Conservation (phyloP, 2,113 vertebrate genomes). For the Macaca fascicularis region DNA sequence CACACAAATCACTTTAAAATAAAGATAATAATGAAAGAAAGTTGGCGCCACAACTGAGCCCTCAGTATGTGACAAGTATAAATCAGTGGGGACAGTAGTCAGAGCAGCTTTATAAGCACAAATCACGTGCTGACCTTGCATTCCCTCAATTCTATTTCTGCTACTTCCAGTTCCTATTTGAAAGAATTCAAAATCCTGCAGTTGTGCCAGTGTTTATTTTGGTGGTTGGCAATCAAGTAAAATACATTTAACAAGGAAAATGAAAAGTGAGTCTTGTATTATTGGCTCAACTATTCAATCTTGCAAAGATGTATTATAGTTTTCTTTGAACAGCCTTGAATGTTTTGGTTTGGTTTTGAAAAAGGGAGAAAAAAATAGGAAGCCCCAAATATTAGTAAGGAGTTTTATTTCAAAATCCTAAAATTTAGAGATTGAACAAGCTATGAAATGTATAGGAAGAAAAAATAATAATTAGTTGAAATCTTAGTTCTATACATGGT, state of each 20-base stretch:
- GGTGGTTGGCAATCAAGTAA: slow-evolving; percentile 31
- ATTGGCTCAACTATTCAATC: not conserved
- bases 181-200: not conserved
- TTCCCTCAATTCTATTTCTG: slow-evolving; percentile 9
- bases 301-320: not conserved
- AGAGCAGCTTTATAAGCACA: not conserved
- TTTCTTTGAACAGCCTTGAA: not conserved
- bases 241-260: not conserved
- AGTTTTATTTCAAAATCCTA: not conserved
- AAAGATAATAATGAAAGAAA: not conserved
- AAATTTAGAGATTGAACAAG: not conserved
- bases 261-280: not conserved
- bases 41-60: not conserved
- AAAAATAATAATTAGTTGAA: not conserved
- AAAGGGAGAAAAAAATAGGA: not conserved
- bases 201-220: slow-evolving; percentile 3
- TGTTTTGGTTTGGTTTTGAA: not conserved
- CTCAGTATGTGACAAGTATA: not conserved
- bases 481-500: not conserved
- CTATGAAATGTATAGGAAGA: not conserved
- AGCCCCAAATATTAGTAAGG: not conserved
- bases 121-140: not conserved
- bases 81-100: not conserved
- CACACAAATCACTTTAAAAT: not conserved
- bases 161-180: not conserved